Percentiles rank a stretch among this genome's conserved stretches.
These are phyloP conservation scores for Machimus atricapillus DNA, from an alignment of 2,888 invertebrate species.

Conservation along the genomic window DNA sequence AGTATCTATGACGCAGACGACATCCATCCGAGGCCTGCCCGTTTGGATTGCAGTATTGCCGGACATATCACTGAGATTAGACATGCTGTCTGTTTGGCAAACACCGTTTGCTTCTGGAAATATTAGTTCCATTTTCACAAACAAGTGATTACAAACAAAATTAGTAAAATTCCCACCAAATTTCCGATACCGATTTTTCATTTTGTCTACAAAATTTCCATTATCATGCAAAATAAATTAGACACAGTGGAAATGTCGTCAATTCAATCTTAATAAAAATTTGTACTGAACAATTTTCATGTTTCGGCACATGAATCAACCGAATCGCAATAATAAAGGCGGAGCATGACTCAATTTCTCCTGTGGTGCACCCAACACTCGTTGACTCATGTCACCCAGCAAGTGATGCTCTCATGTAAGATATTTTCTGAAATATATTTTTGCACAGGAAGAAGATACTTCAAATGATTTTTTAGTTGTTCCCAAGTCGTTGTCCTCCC, in stretches of 20 bases:
- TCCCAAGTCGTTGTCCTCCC: background rate
- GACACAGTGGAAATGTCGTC: background rate
- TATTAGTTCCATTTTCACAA: background rate
- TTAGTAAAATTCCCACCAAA: background rate
- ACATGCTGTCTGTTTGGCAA: conserved; percentile 53
- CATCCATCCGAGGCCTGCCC: conserved; percentile 79
- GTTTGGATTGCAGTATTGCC: conserved; percentile 63
- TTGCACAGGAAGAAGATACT: background rate
- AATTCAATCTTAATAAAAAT: background rate
- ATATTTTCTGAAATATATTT: conserved; percentile 4
- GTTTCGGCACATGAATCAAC: background rate
- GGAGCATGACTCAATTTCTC: background rate
- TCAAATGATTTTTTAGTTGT: background rate
- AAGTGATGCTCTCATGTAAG: background rate
- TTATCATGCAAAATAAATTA: background rate
- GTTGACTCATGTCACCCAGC: conserved; percentile 11
- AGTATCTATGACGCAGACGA: conserved; percentile 84
- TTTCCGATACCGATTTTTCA: background rate
- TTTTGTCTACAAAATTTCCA: background rate
- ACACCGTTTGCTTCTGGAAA: conserved; percentile 44
- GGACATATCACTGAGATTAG: conserved; percentile 70
- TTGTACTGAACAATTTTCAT: conserved; percentile 6
- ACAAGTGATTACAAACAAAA: background rate
- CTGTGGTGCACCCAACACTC: background rate
- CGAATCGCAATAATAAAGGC: background rate